Conservation (phyloP, 1,140 invertebrate species). For the Teleogryllus occipitalis region DNA sequence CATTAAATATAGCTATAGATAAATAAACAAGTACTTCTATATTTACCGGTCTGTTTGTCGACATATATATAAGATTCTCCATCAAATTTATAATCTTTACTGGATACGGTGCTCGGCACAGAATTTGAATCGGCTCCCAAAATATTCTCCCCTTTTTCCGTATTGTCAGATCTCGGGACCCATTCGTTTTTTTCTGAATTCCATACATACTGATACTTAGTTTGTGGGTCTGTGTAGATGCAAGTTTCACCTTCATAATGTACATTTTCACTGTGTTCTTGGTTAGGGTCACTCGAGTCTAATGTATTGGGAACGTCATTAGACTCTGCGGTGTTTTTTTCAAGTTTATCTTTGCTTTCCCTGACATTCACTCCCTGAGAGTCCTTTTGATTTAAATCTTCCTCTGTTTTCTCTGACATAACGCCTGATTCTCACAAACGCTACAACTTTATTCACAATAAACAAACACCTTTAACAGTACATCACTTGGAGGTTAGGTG, state of each 20-base stretch:
- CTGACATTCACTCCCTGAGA: too few relatives aligned
- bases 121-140: slow-evolving; percentile 21
- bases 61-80: slow-evolving; percentile 43
- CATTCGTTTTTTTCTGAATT: slow-evolving; percentile 49
- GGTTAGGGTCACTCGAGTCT: neutral
- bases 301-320: neutral
- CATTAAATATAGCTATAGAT: too few relatives aligned
- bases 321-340: too few relatives aligned
- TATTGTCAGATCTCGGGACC: slow-evolving; percentile 32
- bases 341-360: too few relatives aligned
- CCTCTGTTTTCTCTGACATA: too few relatives aligned
- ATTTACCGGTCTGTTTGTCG: slow-evolving; percentile 36
- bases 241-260: slow-evolving; percentile 58
- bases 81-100: slow-evolving; percentile 40
- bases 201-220: slow-evolving; percentile 59
- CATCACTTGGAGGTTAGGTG: too few relatives aligned
- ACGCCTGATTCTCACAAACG: too few relatives aligned
- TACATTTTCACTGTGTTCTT: slow-evolving; percentile 41
- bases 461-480: too few relatives aligned
- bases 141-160: slow-evolving; percentile 24
- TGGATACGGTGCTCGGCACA: slow-evolving; percentile 11
- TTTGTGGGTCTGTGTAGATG: slow-evolving; percentile 62
- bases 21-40: neutral
- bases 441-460: too few relatives aligned
- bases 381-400: too few relatives aligned